Conservation (phyloP, 2,113 vertebrate genomes). For the Mesocricetus auratus region DNA sequence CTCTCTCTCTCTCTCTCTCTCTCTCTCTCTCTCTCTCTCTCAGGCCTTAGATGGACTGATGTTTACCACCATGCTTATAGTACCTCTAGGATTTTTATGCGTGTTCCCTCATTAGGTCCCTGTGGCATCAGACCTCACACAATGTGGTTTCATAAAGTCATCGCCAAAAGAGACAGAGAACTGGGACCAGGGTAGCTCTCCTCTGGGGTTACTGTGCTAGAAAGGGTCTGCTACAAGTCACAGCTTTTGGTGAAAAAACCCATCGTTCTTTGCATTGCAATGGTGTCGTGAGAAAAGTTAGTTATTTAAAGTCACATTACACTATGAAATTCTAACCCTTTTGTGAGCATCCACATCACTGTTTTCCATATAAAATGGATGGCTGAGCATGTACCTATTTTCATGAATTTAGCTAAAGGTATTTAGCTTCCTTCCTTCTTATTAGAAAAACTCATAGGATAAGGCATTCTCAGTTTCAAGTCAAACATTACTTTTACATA, state of each 20-base stretch:
- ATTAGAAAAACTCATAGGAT: not conserved
- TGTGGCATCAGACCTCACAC: not conserved
- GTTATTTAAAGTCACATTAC: conserved; percentile 10
- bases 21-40: not conserved
- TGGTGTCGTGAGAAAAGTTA: not conserved
- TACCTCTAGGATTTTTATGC: not conserved
- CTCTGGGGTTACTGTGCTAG: not conserved
- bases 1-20: not conserved
- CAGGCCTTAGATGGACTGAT: not conserved
- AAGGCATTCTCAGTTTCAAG: not conserved
- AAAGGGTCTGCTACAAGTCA: not conserved
- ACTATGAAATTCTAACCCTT: not conserved
- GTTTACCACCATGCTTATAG: too few relatives aligned
- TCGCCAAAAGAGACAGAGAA: not conserved
- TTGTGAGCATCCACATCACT: not conserved
- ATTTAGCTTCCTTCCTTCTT: not conserved
- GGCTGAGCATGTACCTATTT: not conserved
- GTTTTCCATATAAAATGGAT: not conserved
- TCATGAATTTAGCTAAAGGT: not conserved
- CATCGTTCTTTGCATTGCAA: not conserved
- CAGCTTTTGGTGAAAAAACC: not conserved
- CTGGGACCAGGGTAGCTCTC: not conserved
- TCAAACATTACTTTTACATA: not conserved
- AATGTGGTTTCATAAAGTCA: not conserved
- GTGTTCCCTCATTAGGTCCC: not conserved